These are phyloP conservation scores for Muricea muricata DNA, from an alignment of 92 coral and sea anemone species.

Conservation along the genomic window DNA sequence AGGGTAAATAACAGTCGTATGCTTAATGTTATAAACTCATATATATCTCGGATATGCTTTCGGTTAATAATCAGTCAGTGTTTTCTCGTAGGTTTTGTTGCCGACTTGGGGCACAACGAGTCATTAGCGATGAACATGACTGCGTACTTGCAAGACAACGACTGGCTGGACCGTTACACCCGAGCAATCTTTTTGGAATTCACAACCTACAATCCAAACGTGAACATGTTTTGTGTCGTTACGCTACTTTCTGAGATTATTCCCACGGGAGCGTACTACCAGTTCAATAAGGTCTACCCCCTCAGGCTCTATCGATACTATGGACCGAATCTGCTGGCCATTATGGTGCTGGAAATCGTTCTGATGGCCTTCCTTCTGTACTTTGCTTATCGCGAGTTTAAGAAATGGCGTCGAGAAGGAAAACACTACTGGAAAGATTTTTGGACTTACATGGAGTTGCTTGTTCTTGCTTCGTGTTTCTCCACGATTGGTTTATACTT, in stretches of 20 bases:
- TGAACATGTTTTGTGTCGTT: conserved; percentile 81
- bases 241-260: conserved; percentile 74
- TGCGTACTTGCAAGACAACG: conserved; percentile 62
- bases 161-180: conserved; percentile 85
- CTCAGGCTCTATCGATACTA: conserved; percentile 79
- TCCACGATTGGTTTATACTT: conserved; percentile 81
- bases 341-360: conserved; percentile 82
- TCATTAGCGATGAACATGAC: conserved; percentile 57
- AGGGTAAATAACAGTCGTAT: no score
- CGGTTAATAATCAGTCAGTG: conserved; percentile 38
- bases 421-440: conserved; percentile 78
- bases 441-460: conserved; percentile 79
- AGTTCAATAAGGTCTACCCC: conserved; percentile 69
- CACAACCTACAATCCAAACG: conserved; percentile 78
- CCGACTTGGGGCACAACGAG: conserved; percentile 68
- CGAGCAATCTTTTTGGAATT: conserved; percentile 85
- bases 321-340: conserved; percentile 70
- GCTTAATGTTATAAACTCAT: no score
- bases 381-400: conserved; percentile 78
- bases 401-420: conserved; percentile 69
- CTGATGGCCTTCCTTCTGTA: conserved; percentile 70
- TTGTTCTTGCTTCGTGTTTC: conserved; percentile 74
- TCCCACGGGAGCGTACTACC: conserved; percentile 86
- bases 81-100: conserved; percentile 75
- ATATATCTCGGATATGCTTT: no score